Evolutionary conservation across 2,113 vertebrate genomes (phyloP).

Genomic region (Rhabdomys dilectus): DNA sequence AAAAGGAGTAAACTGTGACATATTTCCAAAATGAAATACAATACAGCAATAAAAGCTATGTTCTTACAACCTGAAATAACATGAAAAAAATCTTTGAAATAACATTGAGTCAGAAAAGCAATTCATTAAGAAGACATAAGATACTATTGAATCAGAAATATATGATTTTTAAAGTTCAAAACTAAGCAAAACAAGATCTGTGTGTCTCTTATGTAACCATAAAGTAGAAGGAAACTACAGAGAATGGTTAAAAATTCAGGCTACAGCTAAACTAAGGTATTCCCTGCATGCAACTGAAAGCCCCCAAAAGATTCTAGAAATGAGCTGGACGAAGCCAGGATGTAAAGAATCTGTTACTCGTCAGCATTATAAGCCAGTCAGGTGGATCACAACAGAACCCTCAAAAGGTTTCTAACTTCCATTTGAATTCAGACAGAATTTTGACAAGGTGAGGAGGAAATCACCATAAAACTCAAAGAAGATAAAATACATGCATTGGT

Average conservation of each 20-base stretch:
- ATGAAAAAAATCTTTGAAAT: conserved; percentile 38
- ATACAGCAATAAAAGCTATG: conserved; percentile 18
- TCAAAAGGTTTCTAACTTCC: background rate
- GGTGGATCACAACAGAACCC: background rate
- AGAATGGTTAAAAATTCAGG: background rate
- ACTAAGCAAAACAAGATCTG: conserved; percentile 36
- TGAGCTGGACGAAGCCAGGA: background rate
- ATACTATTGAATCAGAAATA: background rate
- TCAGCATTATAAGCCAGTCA: background rate
- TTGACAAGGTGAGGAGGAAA: background rate
- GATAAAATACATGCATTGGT: background rate
- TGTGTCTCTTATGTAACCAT: background rate
- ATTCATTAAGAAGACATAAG: background rate
- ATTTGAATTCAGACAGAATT: conserved; percentile 38
- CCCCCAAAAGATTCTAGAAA: background rate
- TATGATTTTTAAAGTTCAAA: background rate
- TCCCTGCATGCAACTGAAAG: background rate
- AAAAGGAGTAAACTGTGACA: background rate
- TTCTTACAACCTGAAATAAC: background rate
- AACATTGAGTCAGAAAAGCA: conserved; percentile 21
- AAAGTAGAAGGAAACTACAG: background rate
- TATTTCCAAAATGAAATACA: conserved; percentile 20
- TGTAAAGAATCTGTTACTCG: background rate
- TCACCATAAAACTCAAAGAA: conserved; percentile 5
- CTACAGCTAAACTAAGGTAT: background rate